Percentiles rank a stretch among this genome's conserved stretches.
phyloP scores from a whole-genome alignment of 2,797 vertebrate genomes.

The Loriculus beryllinus region DNA sequence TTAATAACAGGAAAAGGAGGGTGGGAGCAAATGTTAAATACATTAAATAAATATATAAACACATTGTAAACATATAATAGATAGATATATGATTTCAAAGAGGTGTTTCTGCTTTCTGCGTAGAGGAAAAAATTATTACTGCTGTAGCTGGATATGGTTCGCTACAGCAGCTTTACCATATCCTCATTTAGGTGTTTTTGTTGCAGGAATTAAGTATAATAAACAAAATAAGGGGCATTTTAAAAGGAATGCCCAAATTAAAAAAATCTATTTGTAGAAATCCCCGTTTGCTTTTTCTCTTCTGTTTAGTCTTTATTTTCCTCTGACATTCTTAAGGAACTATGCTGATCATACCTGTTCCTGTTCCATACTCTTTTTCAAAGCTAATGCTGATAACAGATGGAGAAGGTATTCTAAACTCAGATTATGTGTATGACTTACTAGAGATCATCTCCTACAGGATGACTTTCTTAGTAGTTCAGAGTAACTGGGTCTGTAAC shows the following conservation, averaged over 20 bases:
- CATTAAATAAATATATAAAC: background rate
- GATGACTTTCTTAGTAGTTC: background rate
- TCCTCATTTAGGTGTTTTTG: background rate
- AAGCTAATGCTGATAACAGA: background rate
- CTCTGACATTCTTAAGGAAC: background rate
- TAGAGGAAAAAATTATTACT: background rate
- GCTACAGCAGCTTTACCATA: background rate
- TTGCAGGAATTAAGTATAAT: background rate
- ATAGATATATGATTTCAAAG: background rate
- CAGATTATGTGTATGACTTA: background rate
- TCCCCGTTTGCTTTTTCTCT: background rate
- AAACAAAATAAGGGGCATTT: background rate
- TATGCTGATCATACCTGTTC: background rate
- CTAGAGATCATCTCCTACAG: background rate
- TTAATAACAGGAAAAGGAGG: background rate
- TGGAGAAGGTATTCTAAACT: background rate
- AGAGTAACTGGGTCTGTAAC: background rate
- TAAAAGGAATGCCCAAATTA: background rate
- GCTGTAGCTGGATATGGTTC: background rate
- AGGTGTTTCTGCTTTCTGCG: background rate
- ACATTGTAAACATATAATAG: background rate
- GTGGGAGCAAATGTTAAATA: background rate
- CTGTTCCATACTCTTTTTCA: background rate
- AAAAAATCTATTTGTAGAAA: background rate
- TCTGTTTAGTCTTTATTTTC: background rate